Percentiles rank a stretch among this genome's conserved stretches.
Evolutionary conservation across 2,113 vertebrate genomes (phyloP).

Genomic region (Felis chaus): DNA sequence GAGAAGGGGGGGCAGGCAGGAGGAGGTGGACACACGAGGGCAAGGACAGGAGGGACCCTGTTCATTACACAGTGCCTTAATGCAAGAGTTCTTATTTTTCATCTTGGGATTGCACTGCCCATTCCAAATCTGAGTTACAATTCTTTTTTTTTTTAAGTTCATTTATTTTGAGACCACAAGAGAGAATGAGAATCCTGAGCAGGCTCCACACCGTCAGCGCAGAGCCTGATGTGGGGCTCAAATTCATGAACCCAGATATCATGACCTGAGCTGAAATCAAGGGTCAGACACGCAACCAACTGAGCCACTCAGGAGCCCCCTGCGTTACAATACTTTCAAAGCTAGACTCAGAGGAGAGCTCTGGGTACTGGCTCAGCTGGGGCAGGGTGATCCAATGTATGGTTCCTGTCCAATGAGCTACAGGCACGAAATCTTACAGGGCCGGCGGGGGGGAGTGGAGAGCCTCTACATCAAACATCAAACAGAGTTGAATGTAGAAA

Average conservation of each 20-base stretch:
- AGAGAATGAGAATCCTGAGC: too few relatives aligned
- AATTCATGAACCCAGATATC: too few relatives aligned
- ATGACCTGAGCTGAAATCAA: too few relatives aligned
- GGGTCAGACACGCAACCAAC: too few relatives aligned
- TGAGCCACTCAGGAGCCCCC: too few relatives aligned
- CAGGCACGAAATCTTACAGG: background rate
- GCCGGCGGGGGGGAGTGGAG: background rate
- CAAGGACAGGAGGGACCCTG: background rate
- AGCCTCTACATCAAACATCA: background rate
- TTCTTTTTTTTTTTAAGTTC: too few relatives aligned
- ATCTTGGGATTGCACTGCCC: background rate
- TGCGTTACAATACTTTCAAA: background rate
- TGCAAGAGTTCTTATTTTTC: background rate
- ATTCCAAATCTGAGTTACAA: background rate
- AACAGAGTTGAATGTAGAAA: background rate
- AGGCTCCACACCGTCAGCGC: too few relatives aligned
- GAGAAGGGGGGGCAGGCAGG: background rate
- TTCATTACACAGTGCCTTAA: background rate
- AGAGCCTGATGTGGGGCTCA: too few relatives aligned
- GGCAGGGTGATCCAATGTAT: rapidly evolving
- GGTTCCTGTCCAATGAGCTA: background rate
- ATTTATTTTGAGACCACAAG: too few relatives aligned
- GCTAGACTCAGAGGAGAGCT: background rate
- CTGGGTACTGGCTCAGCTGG: background rate
- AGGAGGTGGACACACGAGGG: too few relatives aligned